Percentiles rank a stretch among this genome's conserved stretches.
Evolutionary conservation across 2,888 invertebrate species (phyloP).

Genomic region (Therioaphis trifolii): DNA sequence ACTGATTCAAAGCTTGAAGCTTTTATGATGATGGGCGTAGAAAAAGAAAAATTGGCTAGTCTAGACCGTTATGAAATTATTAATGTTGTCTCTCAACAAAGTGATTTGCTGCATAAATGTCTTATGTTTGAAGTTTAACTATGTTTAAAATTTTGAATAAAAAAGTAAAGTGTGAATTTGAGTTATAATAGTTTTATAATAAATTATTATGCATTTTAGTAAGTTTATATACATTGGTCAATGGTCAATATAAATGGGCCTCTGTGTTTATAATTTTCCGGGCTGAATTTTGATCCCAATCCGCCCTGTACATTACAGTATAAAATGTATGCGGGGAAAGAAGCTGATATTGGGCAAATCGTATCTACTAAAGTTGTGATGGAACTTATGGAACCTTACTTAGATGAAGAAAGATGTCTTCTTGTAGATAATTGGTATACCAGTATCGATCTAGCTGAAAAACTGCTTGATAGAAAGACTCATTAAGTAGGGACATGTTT

Average conservation of each 20-base stretch:
- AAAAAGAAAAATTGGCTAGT: constrained; percentile 6
- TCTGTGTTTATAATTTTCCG: too few species aligned
- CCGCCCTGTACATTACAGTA: constrained; percentile 31
- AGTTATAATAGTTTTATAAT: too few species aligned
- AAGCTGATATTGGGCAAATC: constrained; percentile 20
- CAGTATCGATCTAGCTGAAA: constrained; percentile 39
- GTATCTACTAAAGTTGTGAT: constrained; percentile 32
- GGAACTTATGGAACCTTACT: constrained; percentile 39
- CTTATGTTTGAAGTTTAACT: too few species aligned
- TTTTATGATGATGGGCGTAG: background rate
- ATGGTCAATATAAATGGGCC: too few species aligned
- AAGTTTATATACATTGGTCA: too few species aligned
- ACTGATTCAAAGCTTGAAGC: constrained; percentile 15
- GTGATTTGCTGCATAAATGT: too few species aligned
- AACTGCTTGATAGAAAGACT: constrained; percentile 33
- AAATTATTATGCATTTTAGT: too few species aligned
- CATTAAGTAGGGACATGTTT: constrained; percentile 1
- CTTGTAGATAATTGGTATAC: constrained; percentile 36
- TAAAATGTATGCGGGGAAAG: constrained; percentile 30
- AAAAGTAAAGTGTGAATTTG: too few species aligned
- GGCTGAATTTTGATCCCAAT: too few species aligned
- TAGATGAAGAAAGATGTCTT: constrained; percentile 5
- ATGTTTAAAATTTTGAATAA: too few species aligned
- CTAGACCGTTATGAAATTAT: background rate
- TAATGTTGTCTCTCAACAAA: too few species aligned